Conservation (phyloP, 2,113 vertebrate genomes). For the Callorhinus ursinus region DNA sequence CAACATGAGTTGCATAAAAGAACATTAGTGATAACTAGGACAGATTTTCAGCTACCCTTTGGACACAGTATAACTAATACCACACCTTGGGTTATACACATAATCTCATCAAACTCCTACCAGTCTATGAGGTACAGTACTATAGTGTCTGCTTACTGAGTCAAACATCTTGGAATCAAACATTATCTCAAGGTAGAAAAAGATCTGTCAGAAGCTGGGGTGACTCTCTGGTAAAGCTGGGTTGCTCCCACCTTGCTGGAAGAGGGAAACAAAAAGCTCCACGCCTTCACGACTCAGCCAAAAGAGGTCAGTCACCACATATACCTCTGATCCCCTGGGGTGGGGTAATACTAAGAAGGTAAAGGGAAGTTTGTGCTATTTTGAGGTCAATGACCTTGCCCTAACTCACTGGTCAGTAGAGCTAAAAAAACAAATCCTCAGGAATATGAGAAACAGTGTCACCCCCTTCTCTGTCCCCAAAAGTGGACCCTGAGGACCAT, state of each 20-base stretch:
- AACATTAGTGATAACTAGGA: background rate
- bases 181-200: background rate
- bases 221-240: background rate
- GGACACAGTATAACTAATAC: background rate
- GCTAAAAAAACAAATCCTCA: background rate
- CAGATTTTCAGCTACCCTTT: background rate
- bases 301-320: background rate
- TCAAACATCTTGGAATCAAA: background rate
- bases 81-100: background rate
- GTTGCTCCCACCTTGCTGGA: background rate
- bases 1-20: background rate
- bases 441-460: background rate
- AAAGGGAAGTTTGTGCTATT: background rate
- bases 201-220: background rate
- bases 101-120: background rate
- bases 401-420: background rate
- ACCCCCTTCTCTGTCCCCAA: background rate
- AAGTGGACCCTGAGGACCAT: background rate
- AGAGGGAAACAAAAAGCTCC: background rate
- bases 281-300: background rate
- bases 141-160: background rate
- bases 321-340: background rate
- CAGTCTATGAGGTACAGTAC: accelerated
- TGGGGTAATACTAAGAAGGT: background rate
- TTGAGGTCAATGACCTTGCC: background rate